A percentile compares a stretch with the other conserved stretches of the same genome.
These are phyloP conservation scores for Pipistrellus nathusii DNA, from an alignment of 2,797 vertebrate species.

Conservation along the genomic window DNA sequence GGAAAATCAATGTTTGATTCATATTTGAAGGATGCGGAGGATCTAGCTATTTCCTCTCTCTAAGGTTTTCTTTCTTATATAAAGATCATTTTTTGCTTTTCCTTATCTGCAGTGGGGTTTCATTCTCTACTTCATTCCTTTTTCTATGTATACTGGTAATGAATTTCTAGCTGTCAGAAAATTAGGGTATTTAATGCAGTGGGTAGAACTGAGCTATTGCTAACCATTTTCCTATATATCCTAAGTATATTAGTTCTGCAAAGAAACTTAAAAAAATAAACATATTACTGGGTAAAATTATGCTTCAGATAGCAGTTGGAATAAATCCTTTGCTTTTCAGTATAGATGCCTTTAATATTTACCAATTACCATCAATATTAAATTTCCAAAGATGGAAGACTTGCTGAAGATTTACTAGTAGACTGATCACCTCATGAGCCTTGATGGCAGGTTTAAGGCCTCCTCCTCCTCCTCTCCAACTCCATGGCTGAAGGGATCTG, in stretches of 20 bases:
- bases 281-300: background rate
- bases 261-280: slow-evolving; percentile 6
- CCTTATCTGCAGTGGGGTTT: slow-evolving; percentile 71
- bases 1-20: slow-evolving; percentile 79
- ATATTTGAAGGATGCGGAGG: slow-evolving; percentile 56
- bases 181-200: slow-evolving; percentile 67
- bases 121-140: slow-evolving; percentile 24
- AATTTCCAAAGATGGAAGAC: slow-evolving; percentile 19
- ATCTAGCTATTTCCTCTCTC: slow-evolving; percentile 71
- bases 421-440: background rate
- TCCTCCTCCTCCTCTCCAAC: background rate
- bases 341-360: slow-evolving; percentile 68
- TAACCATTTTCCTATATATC: slow-evolving; percentile 74
- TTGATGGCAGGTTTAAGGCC: background rate
- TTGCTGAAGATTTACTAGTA: background rate
- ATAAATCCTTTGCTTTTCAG: slow-evolving; percentile 65
- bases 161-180: slow-evolving; percentile 73
- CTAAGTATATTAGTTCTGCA: slow-evolving; percentile 68
- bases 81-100: background rate
- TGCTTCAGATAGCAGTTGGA: slow-evolving; percentile 64
- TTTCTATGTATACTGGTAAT: slow-evolving; percentile 68
- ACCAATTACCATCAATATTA: slow-evolving; percentile 63
- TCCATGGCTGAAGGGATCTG: background rate
- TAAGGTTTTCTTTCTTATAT: slow-evolving; percentile 36
- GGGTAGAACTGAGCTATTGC: slow-evolving; percentile 59